Evolutionary conservation across 2,113 vertebrate genomes (phyloP), one percentile per base, ranked within the genome.

Genomic region (Callipepla squamata): DNA sequence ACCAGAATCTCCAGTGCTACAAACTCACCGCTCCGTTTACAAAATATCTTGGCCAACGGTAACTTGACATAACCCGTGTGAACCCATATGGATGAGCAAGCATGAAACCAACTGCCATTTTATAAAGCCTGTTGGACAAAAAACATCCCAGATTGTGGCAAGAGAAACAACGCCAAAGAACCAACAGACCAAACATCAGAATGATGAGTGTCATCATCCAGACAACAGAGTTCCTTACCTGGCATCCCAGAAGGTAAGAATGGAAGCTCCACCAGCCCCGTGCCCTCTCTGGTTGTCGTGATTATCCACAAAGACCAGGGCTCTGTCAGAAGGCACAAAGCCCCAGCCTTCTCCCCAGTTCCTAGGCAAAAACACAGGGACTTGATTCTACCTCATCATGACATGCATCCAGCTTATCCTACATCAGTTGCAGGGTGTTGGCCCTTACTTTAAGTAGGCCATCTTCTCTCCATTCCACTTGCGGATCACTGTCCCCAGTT

Each of bases 321-420:
- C 98, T 93, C 97, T 98, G 68, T 98, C 97, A 0, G 97, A 93
- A 21, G 98, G 92, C 98, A 99, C 94, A 58, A 99, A 98, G 59
- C 97, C 98, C 99, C 99, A 99, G 26, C 98, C 99, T 96, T 99
- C 99, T 96, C 99, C 99, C 99, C 99, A 99, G 96, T 95, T 98
- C 96, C 99, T 99, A 92, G 25, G 38, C n/a, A 20, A 68, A 94
- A 72, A 30, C 95, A 93, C 47, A 65, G 13, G 61, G 34, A 30
- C 26, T 36, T 87, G 75, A 59, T 50, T 65, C 16, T 4, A 67
- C 50, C 25, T 25, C 18, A 25, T 7, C 57, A 38, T 10, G 1
- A 6, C 26, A 1, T 4, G 9, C 1, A 34, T 3, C 38, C 38
- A 28, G 30, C 1, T 50, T 50, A 50, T 50, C 21, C 23, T 12